These are phyloP conservation scores for Apaloderma vittatum DNA, from an alignment of 2,113 vertebrate genomes.

Conservation along the genomic window DNA sequence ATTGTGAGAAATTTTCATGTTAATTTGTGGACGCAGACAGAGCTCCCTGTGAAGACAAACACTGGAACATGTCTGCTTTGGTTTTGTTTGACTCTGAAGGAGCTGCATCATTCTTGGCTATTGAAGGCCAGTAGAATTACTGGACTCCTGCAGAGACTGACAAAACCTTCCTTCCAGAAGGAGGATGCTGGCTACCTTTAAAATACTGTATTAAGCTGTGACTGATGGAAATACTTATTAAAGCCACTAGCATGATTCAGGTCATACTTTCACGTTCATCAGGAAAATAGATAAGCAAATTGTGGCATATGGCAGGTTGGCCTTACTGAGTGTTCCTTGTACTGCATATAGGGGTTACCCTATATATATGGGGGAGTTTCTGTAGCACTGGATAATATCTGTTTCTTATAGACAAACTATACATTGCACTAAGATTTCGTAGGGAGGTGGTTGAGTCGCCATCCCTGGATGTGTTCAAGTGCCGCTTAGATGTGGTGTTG, in stretches of 20 bases:
- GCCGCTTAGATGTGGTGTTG: too few species aligned
- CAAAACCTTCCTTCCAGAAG: neutral
- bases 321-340: rapidly evolving
- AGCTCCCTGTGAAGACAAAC: neutral
- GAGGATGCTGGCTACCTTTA: neutral
- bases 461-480: too few species aligned
- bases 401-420: neutral
- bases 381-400: neutral
- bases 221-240: neutral
- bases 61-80: neutral
- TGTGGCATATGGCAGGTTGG: neutral
- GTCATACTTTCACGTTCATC: neutral
- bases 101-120: neutral
- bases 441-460: too few species aligned
- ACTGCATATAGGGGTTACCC: neutral
- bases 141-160: neutral
- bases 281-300: neutral
- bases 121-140: neutral
- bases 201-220: neutral
- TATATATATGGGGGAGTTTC: rapidly evolving
- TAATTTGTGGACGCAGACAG: neutral
- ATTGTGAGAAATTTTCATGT: neutral
- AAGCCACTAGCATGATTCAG: neutral
- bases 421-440: too few species aligned
- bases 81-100: neutral